A percentile compares a stretch with the other conserved stretches of the same genome.
Evolutionary conservation across 2,113 vertebrate species (phyloP).

Genomic region (Glaucomys volans): DNA sequence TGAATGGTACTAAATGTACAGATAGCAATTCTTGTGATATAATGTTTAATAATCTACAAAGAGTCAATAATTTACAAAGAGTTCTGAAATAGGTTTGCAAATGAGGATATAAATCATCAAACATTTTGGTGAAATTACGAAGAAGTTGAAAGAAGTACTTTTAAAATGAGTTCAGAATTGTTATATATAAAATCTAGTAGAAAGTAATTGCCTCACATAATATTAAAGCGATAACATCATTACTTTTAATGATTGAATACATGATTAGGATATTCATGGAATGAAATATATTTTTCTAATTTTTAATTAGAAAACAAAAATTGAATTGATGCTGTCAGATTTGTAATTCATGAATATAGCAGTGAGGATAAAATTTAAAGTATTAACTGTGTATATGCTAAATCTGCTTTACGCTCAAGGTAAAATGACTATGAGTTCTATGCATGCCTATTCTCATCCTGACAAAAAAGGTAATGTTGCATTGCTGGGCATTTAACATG

Average conservation of each 20-base stretch:
- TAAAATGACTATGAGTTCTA: background rate
- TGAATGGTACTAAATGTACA: background rate
- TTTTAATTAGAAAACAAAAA: constrained; percentile 45
- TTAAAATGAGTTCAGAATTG: background rate
- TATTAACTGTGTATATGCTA: background rate
- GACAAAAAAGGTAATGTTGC: background rate
- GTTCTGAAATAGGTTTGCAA: background rate
- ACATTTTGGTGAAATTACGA: background rate
- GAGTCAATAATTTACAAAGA: background rate
- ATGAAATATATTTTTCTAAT: background rate
- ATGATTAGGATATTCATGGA: background rate
- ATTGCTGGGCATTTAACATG: background rate
- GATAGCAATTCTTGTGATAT: background rate
- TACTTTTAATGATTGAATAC: constrained; percentile 14
- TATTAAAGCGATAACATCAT: background rate
- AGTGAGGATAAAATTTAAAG: background rate
- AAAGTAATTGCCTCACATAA: background rate
- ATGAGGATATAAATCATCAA: background rate
- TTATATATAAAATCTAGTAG: background rate
- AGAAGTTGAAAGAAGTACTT: background rate
- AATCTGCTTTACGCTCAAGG: background rate
- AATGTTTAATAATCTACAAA: background rate
- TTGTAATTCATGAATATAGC: background rate
- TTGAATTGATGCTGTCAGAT: background rate
- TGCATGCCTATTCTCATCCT: background rate